Conservation (phyloP, 2,797 vertebrate genomes). For the Dipus sagitta region DNA sequence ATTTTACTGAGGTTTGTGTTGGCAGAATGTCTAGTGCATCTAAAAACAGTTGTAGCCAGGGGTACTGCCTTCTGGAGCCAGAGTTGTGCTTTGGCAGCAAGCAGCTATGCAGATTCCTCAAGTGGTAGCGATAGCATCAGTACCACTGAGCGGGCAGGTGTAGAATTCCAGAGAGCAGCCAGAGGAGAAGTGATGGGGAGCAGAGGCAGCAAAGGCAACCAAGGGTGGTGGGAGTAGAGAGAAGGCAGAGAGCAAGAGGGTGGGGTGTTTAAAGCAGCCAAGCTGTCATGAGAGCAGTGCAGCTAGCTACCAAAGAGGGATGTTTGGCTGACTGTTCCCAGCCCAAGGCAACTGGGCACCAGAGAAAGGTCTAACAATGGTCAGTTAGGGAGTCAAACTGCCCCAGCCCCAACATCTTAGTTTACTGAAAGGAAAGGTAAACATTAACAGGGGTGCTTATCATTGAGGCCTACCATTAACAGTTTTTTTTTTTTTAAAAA, state of each 20-base stretch:
- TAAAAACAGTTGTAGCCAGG: neutral
- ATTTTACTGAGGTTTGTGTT: neutral
- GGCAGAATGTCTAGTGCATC: neutral
- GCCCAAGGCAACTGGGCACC: neutral
- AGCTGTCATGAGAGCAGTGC: neutral
- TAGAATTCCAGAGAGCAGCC: neutral
- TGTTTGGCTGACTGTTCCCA: neutral
- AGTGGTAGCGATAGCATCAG: neutral
- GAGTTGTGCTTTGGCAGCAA: neutral
- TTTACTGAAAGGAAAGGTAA: neutral
- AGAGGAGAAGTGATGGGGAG: neutral
- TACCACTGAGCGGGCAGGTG: neutral
- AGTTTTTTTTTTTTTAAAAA: neutral
- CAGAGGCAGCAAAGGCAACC: too few species aligned
- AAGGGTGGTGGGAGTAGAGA: neutral
- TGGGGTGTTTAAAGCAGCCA: neutral
- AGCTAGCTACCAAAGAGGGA: neutral
- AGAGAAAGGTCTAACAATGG: neutral
- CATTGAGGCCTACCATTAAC: neutral
- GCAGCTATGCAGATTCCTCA: neutral
- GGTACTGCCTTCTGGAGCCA: neutral
- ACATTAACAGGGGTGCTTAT: neutral
- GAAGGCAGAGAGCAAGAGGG: neutral
- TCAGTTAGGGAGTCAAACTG: neutral
- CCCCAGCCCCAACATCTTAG: neutral